phyloP scores from a whole-genome alignment of 2,888 invertebrate genomes.

The Xestia xanthographa region DNA sequence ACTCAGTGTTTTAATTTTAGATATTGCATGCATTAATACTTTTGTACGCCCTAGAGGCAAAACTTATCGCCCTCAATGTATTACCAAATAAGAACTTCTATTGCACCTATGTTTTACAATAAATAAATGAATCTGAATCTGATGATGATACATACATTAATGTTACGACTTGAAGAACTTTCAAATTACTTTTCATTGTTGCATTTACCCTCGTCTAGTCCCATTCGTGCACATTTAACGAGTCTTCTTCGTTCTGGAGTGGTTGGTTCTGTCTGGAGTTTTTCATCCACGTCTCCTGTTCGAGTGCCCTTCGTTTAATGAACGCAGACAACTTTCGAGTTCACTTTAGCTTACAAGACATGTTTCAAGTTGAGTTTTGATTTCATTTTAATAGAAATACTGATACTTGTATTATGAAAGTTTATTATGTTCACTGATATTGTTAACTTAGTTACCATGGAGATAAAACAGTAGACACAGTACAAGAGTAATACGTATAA shows the following conservation, averaged over 20 bases:
- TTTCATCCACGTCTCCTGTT: constrained; percentile 55
- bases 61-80: too few species aligned
- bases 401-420: constrained; percentile 7
- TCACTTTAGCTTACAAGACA: constrained; percentile 42
- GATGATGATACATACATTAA: not conserved
- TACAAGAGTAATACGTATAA: too few species aligned
- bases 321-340: constrained; percentile 61
- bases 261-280: constrained; percentile 55
- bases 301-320: constrained; percentile 64
- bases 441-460: not conserved
- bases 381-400: constrained; percentile 29
- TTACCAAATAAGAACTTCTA: too few species aligned
- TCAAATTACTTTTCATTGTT: constrained; percentile 41
- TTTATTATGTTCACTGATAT: not conserved
- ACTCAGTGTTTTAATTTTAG: too few species aligned
- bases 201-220: constrained; percentile 26
- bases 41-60: too few species aligned
- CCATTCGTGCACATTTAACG: constrained; percentile 48
- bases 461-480: too few species aligned
- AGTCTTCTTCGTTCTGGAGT: constrained; percentile 40
- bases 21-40: too few species aligned
- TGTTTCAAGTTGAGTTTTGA: constrained; percentile 29
- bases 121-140: too few species aligned
- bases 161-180: constrained; percentile 7
- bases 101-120: too few species aligned